Base-by-base conservation (phyloP, 2,888 invertebrate genomes). In the Papilio protenor region DNA sequence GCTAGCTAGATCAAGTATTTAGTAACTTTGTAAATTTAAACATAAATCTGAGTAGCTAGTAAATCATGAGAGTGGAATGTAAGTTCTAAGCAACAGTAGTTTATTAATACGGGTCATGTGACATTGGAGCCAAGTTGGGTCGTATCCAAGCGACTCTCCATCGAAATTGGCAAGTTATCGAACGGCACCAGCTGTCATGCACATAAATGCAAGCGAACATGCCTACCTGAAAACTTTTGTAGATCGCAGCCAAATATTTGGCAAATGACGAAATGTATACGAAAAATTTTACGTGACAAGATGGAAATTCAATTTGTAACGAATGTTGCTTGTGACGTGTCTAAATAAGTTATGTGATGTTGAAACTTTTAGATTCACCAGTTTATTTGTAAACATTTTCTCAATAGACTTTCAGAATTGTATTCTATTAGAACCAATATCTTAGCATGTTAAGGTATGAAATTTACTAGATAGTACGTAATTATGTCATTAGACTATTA, bases 121-220 rank as follows among this genome's bases (percentile, higher is more conserved):
- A 86, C 85, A 83, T 84, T 87, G 87, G 88, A 88, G 93, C 93
- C 92, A 94, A 93, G 83, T 94, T 94, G 94, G 93, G 88, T 80
- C 80, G 79, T 77, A 85, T 92, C 94, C 94, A 94, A 93, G 89
- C 88, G 88, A 85, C 80, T 85, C 87, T 88, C 85, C 83, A 86
- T 89, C 85, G 90, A 89, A 92, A 92, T 94, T 94, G 94, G 94
- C 94, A 92, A 92, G 91, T 89, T 85, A 83, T 87, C 88, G 88
- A 89, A 90, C 89, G 86, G 84, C 82, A 84, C 85, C 91, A 91
- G 91, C 88, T 92, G 91, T 90, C 90, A 88, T 86, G 84, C 80
- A 79, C 79, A 75, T 79, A 71, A 74, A 79, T 77, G 77, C 78
- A 76, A 66, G 59, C 55, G 74, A 75, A 84, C 87, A 86, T 81